These are phyloP conservation scores for Sapayoa aenigma DNA, from an alignment of 2,113 vertebrate genomes.

Conservation along the genomic window DNA sequence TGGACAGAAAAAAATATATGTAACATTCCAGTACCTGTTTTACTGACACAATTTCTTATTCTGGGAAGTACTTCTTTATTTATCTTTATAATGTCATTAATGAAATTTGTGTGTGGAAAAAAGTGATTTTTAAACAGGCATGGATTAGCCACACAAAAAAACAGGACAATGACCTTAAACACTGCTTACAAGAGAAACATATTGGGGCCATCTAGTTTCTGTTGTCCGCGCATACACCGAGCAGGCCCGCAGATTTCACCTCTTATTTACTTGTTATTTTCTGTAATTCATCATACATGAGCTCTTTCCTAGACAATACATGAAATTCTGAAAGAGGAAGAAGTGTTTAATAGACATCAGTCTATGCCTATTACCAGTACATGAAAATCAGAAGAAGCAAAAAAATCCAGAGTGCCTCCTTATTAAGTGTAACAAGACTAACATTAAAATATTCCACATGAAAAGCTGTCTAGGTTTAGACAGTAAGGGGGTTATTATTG, in stretches of 20 bases:
- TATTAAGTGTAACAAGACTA: neutral
- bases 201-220: neutral
- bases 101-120: neutral
- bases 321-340: neutral
- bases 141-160: neutral
- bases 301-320: neutral
- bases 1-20: neutral
- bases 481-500: too few species aligned
- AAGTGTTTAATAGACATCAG: neutral
- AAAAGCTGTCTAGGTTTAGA: too few species aligned
- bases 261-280: neutral
- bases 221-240: neutral
- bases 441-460: neutral
- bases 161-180: neutral
- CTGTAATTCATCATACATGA: neutral
- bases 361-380: neutral
- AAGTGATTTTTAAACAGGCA: neutral
- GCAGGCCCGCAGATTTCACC: neutral
- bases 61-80: neutral
- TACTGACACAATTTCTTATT: neutral
- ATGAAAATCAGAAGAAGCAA: neutral
- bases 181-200: neutral
- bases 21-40: neutral
- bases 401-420: neutral
- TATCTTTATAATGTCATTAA: neutral